phyloP scores from a whole-genome alignment of 2,888 invertebrate genomes.

The Polietes domitor region DNA sequence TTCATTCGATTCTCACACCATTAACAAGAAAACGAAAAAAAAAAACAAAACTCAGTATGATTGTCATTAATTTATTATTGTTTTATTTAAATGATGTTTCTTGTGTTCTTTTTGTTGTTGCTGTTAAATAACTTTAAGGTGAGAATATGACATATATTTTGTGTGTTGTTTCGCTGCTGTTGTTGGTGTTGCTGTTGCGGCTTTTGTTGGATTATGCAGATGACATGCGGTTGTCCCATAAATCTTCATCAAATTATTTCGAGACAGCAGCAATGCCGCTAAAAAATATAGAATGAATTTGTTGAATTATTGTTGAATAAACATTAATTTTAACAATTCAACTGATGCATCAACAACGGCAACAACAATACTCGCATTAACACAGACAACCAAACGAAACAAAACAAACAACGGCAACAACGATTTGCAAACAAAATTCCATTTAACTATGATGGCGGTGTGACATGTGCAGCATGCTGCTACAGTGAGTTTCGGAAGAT shows the following conservation, averaged over 20 bases:
- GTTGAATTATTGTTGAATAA: constrained; percentile 54
- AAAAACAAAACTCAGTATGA: too few relatives aligned
- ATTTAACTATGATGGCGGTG: constrained; percentile 7
- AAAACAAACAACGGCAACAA: neutral
- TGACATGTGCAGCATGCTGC: neutral
- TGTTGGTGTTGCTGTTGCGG: neutral
- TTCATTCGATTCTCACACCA: too few relatives aligned
- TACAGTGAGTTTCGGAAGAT: neutral
- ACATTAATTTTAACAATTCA: constrained; percentile 59
- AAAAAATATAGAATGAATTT: constrained; percentile 38
- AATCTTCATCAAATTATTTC: constrained; percentile 30
- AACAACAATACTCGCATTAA: neutral
- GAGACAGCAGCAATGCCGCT: neutral
- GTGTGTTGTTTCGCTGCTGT: neutral
- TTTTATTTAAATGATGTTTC: neutral
- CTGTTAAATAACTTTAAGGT: constrained; percentile 2
- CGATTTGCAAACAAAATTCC: constrained; percentile 10
- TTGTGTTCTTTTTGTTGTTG: neutral
- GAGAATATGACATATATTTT: constrained; percentile 8
- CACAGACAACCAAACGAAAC: constrained; percentile 2
- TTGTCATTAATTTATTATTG: constrained; percentile 5
- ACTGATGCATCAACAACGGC: constrained; percentile 43
- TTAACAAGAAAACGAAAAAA: too few relatives aligned
- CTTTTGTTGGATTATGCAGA: neutral
- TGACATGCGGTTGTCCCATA: constrained; percentile 6